A percentile compares a stretch with the other conserved stretches of the same genome.
Evolutionary conservation across 2,888 invertebrate genomes (phyloP).

Genomic region (Macropis europaea): DNA sequence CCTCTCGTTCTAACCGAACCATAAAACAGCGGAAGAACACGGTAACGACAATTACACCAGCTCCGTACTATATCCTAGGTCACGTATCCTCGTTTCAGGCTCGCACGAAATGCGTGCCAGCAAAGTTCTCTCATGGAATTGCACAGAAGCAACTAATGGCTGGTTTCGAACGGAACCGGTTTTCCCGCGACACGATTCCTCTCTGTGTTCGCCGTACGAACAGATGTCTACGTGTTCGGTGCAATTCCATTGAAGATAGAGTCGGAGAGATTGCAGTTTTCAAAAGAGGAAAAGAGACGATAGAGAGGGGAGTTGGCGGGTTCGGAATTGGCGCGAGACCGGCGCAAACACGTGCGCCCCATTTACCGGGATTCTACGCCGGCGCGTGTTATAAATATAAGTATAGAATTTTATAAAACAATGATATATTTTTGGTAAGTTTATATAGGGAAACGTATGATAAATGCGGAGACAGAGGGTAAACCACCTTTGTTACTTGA

Average conservation of each 20-base stretch:
- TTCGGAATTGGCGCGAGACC: slow-evolving; percentile 44
- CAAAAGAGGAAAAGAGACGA: background rate
- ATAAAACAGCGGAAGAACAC: too few relatives aligned
- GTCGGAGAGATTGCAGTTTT: background rate
- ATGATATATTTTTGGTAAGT: too few relatives aligned
- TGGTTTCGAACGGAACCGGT: slow-evolving; percentile 42
- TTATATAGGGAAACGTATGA: too few relatives aligned
- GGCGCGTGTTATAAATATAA: too few relatives aligned
- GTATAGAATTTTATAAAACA: too few relatives aligned
- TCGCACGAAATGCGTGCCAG: slow-evolving; percentile 37
- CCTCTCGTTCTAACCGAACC: too few relatives aligned
- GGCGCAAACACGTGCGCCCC: slow-evolving; percentile 51
- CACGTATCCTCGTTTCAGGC: slow-evolving; percentile 31
- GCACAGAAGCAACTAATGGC: slow-evolving; percentile 28
- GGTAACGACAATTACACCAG: too few relatives aligned
- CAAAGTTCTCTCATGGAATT: slow-evolving; percentile 26
- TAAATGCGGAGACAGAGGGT: too few relatives aligned
- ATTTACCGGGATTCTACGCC: slow-evolving; percentile 40
- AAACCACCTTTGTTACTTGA: too few relatives aligned
- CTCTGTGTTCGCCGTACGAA: background rate
- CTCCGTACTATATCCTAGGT: too few relatives aligned
- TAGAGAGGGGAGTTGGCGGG: background rate
- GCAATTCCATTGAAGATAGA: background rate
- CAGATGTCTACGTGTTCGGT: background rate
- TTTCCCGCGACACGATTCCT: slow-evolving; percentile 7